Evolutionary conservation across 2,113 vertebrate species (phyloP).

Genomic region (Bostrychus sinensis): DNA sequence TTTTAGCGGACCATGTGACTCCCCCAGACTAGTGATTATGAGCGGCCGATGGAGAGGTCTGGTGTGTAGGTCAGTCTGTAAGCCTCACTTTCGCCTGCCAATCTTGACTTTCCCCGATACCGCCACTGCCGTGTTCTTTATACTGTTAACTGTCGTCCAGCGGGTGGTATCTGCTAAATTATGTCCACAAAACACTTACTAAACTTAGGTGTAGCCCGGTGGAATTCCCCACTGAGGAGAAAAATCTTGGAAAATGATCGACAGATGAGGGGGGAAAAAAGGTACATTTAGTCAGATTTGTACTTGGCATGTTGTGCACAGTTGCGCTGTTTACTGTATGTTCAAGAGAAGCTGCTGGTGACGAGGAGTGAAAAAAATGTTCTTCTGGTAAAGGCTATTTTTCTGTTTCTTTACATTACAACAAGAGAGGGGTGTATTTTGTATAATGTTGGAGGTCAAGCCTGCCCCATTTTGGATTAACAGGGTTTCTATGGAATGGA

Average conservation of each 20-base stretch:
- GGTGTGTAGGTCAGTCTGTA: constrained; percentile 94
- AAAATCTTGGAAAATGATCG: constrained; percentile 38
- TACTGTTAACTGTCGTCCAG: constrained; percentile 92
- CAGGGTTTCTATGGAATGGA: no score
- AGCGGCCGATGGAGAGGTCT: constrained; percentile 98
- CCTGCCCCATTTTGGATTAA: no score
- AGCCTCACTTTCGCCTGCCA: constrained; percentile 98
- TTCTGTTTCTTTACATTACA: no score
- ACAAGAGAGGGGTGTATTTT: no score
- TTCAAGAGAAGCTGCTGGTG: constrained; percentile 5
- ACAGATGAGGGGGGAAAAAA: constrained; percentile 18
- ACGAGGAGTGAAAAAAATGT: constrained; percentile 10
- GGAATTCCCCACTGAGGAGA: constrained; percentile 47
- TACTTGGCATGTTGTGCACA: constrained; percentile 29
- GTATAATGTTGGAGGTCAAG: no score
- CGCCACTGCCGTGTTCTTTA: constrained; percentile 91
- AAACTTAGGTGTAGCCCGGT: constrained; percentile 52
- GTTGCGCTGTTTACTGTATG: background rate
- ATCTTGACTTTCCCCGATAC: constrained; percentile 90
- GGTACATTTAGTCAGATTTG: constrained; percentile 25
- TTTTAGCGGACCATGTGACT: constrained; percentile 97
- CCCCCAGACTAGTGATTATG: constrained; percentile 99
- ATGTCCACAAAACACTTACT: constrained; percentile 88
- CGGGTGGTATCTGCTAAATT: constrained; percentile 93
- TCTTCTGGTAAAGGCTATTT: no score